Percentiles rank a stretch among this genome's conserved stretches.
phyloP scores from a whole-genome alignment of 2,888 invertebrate genomes.

The Parnassius mnemosyne region DNA sequence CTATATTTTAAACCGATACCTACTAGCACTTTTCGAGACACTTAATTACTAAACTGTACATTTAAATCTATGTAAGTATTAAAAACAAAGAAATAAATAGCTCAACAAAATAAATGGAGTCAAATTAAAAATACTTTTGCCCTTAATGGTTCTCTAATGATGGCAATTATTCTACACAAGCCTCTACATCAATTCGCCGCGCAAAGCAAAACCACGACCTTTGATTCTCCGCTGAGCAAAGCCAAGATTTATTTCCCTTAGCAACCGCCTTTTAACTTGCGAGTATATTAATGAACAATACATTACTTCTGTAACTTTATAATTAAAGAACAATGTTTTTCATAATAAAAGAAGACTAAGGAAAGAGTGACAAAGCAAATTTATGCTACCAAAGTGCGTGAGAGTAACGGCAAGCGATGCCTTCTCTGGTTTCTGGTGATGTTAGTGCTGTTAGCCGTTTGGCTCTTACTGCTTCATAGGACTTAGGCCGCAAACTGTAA shows the following conservation, averaged over 20 bases:
- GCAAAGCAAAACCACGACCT: constrained; percentile 7
- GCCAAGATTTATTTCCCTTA: constrained; percentile 11
- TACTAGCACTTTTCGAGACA: not conserved
- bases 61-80: not conserved
- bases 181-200: constrained; percentile 31
- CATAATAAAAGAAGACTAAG: too few species aligned
- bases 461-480: too few species aligned
- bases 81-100: constrained; percentile 14
- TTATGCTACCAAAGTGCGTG: too few species aligned
- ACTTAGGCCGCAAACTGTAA: too few species aligned
- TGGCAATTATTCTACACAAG: constrained; percentile 45
- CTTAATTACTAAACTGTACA: constrained; percentile 9
- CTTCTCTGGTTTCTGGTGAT: too few species aligned
- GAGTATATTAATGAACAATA: not conserved
- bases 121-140: constrained; percentile 31
- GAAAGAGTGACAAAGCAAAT: too few species aligned
- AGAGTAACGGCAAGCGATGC: too few species aligned
- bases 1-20: not conserved
- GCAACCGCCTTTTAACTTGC: constrained; percentile 6
- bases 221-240: constrained; percentile 5
- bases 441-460: too few species aligned
- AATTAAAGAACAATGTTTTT: not conserved
- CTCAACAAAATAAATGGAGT: constrained; percentile 24
- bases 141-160: constrained; percentile 43
- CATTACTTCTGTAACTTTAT: not conserved